Percentiles rank a stretch among this genome's conserved stretches.
phyloP scores from a whole-genome alignment of 1,140 invertebrate species.

The Heliothis subflexa region DNA sequence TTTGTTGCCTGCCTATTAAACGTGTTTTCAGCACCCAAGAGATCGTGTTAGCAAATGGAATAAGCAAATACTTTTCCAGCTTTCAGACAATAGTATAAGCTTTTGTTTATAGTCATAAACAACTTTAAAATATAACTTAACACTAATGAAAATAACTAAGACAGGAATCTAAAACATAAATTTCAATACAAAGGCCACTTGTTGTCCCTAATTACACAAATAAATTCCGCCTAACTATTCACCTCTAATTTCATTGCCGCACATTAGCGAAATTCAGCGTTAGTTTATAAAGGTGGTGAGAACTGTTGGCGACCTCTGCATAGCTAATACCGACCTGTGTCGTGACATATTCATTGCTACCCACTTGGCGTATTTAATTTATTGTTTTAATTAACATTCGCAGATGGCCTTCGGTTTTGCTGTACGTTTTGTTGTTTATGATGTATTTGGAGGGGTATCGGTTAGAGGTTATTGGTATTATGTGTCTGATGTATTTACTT shows the following conservation, averaged over 20 bases:
- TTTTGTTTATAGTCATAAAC: too few species aligned
- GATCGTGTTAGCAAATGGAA: too few species aligned
- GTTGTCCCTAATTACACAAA: slow-evolving; percentile 36
- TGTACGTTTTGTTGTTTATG: slow-evolving; percentile 56
- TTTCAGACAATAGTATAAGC: too few species aligned
- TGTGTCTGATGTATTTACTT: slow-evolving; percentile 8
- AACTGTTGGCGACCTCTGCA: slow-evolving; percentile 71
- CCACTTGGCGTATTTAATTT: slow-evolving; percentile 70
- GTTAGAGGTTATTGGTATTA: background rate
- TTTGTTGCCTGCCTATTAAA: too few species aligned
- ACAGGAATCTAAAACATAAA: slow-evolving; percentile 19
- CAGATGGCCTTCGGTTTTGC: slow-evolving; percentile 64
- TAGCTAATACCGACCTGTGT: slow-evolving; percentile 67
- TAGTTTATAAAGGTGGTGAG: slow-evolving; percentile 63
- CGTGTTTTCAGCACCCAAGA: too few species aligned
- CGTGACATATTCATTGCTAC: slow-evolving; percentile 77
- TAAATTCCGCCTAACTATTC: slow-evolving; percentile 34
- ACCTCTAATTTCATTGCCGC: slow-evolving; percentile 59
- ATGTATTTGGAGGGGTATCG: slow-evolving; percentile 52
- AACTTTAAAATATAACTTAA: too few species aligned
- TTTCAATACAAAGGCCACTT: slow-evolving; percentile 19
- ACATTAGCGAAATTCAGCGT: slow-evolving; percentile 69
- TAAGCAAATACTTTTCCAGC: too few species aligned
- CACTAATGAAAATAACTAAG: background rate
- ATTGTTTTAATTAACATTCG: slow-evolving; percentile 79